These are phyloP conservation scores for Oithona nana DNA, from an alignment of 2,888 invertebrate species.

Conservation along the genomic window DNA sequence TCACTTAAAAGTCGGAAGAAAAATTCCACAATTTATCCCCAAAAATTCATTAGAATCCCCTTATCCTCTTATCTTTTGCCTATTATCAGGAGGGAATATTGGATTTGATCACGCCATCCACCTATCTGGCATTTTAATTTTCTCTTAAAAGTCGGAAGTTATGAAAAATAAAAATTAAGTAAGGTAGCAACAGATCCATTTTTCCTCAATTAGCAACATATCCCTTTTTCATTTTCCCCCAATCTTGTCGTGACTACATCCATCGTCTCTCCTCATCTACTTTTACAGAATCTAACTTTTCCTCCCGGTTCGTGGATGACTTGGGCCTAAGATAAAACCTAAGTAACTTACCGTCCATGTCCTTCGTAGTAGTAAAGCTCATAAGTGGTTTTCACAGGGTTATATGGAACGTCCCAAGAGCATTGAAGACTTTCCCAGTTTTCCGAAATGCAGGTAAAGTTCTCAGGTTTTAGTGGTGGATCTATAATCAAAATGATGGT, in stretches of 20 bases:
- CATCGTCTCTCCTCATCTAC: too few species aligned
- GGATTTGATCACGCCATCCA: not conserved
- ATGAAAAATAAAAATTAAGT: not conserved
- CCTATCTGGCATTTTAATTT: not conserved
- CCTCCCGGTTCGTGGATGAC: too few species aligned
- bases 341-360: constrained; percentile 3
- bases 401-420: constrained; percentile 43
- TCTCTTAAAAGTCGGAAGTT: not conserved
- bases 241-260: too few species aligned
- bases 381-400: constrained; percentile 39
- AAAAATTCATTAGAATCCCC: not conserved
- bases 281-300: too few species aligned
- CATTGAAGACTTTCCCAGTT: constrained; percentile 56
- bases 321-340: too few species aligned
- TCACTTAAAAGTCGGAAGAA: not conserved
- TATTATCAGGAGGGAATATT: not conserved
- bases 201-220: too few species aligned
- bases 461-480: constrained; percentile 41
- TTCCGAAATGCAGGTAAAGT: constrained; percentile 50
- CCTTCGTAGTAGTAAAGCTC: constrained; percentile 27
- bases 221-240: too few species aligned
- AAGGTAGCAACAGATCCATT: not conserved
- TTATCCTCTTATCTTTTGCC: not conserved
- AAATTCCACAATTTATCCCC: too few species aligned
- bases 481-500: constrained; percentile 26